A percentile compares a stretch with the other conserved stretches of the same genome.
Conservation (phyloP, 2,113 vertebrate genomes). For the Symphodus melops region DNA sequence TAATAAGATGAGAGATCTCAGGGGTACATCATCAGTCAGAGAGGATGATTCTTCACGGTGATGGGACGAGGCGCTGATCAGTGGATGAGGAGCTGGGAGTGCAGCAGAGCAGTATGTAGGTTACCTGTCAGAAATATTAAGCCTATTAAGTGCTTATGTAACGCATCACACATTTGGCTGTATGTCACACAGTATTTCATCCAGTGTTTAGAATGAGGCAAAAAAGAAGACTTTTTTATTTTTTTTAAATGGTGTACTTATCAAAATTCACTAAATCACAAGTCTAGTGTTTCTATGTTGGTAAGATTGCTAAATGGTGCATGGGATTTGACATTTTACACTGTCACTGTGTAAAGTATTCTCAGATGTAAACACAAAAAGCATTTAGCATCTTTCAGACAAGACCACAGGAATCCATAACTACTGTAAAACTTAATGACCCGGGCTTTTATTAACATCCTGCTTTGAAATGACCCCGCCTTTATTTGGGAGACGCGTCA, state of each 20-base stretch:
- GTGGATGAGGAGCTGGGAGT: slow-evolving; percentile 15
- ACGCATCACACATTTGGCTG: slow-evolving; percentile 42
- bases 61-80: slow-evolving; percentile 21
- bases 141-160: slow-evolving; percentile 69
- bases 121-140: slow-evolving; percentile 73
- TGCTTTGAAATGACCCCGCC: no score
- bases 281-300: not conserved
- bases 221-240: not conserved
- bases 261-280: not conserved
- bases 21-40: slow-evolving; percentile 21
- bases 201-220: not conserved
- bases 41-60: slow-evolving; percentile 34
- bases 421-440: no score
- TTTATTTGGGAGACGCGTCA: no score
- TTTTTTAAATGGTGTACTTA: not conserved
- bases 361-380: no score
- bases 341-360: not conserved
- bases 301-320: not conserved
- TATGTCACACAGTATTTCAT: slow-evolving; percentile 19
- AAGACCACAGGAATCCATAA: no score
- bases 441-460: no score
- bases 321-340: not conserved
- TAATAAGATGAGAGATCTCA: slow-evolving; percentile 30
- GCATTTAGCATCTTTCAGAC: no score
- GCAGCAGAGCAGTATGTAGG: slow-evolving; percentile 63